Conservation (phyloP, 2,797 vertebrate species). For the Gorsachius magnificus region DNA sequence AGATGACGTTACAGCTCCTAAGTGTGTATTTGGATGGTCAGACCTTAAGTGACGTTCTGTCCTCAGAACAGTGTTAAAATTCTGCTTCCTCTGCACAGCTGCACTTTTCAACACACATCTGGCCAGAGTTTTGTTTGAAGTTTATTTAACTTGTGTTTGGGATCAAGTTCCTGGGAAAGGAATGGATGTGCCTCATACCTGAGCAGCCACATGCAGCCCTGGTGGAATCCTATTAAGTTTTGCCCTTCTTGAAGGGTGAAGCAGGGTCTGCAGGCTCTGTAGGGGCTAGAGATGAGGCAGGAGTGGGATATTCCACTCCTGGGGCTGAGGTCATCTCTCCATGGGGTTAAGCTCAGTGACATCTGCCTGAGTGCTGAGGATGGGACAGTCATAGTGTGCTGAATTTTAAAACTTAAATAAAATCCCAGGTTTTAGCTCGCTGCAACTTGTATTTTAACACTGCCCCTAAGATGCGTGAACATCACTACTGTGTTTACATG, state of each 20-base stretch:
- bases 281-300: not conserved
- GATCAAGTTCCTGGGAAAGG: not conserved
- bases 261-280: not conserved
- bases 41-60: not conserved
- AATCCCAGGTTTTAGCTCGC: not conserved
- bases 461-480: not conserved
- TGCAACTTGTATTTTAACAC: not conserved
- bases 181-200: not conserved
- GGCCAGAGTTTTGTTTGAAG: not conserved
- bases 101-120: not conserved
- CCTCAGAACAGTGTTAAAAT: not conserved
- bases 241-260: not conserved
- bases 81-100: not conserved
- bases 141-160: not conserved
- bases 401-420: not conserved
- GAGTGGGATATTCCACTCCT: not conserved
- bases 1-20: not conserved
- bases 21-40: not conserved
- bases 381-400: not conserved
- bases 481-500: not conserved
- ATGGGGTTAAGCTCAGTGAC: not conserved
- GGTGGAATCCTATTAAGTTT: not conserved
- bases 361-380: not conserved
- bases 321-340: not conserved
- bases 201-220: not conserved